Evolutionary conservation across 2,797 vertebrate species (phyloP).

Genomic region (Notoglanidium macrostoma): DNA sequence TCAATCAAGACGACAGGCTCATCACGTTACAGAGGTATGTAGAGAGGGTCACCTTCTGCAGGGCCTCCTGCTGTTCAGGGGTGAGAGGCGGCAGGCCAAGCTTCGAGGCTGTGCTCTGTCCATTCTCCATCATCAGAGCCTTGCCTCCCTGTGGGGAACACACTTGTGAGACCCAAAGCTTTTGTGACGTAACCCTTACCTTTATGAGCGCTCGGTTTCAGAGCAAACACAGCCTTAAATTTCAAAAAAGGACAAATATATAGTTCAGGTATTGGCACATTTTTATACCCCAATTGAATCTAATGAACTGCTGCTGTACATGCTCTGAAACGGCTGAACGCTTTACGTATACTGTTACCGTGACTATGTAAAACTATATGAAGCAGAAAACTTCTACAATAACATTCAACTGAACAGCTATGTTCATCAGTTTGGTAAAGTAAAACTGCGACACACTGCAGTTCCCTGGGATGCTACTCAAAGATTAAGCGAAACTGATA

Average conservation of each 20-base stretch:
- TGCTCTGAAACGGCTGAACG: constrained; percentile 43
- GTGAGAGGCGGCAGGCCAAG: constrained; percentile 91
- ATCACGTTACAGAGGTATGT: neutral
- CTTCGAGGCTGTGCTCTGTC: constrained; percentile 87
- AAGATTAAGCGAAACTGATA: neutral
- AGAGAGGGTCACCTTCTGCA: constrained; percentile 83
- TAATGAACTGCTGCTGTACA: constrained; percentile 25
- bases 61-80: constrained; percentile 90
- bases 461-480: neutral
- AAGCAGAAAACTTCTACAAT: neutral
- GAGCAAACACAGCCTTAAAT: constrained; percentile 44
- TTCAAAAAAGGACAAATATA: neutral
- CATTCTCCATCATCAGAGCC: constrained; percentile 87
- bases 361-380: neutral
- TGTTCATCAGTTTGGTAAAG: no score
- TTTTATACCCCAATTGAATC: neutral
- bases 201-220: constrained; percentile 28
- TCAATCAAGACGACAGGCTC: neutral
- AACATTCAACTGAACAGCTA: constrained; percentile 12
- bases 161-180: constrained; percentile 27
- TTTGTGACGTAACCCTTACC: neutral
- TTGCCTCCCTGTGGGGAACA: constrained; percentile 67
- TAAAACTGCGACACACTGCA: constrained; percentile 25
- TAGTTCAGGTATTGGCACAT: neutral
- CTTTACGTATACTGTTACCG: neutral